These are phyloP conservation scores for Ylistrum balloti DNA, from an alignment of 1,140 invertebrate genomes.

Conservation along the genomic window DNA sequence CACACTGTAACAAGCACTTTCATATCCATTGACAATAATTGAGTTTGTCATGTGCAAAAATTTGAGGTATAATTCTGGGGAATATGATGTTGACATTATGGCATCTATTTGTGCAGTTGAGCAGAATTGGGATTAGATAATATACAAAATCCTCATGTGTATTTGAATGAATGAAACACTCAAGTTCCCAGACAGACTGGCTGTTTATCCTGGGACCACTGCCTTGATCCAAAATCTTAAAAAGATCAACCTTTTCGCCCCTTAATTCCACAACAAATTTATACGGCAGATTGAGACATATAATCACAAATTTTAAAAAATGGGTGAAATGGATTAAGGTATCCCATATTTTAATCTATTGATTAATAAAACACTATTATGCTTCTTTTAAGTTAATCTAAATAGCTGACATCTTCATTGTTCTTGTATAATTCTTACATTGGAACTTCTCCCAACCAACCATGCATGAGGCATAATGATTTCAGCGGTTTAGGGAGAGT, in stretches of 20 bases:
- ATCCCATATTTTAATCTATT: too few relatives aligned
- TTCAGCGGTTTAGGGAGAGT: too few relatives aligned
- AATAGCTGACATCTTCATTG: too few relatives aligned
- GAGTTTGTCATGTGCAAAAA: constrained; percentile 38
- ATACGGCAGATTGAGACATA: background rate
- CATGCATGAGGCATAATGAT: too few relatives aligned
- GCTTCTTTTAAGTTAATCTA: too few relatives aligned
- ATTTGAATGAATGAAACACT: background rate
- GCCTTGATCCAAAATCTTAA: background rate
- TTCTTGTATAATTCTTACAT: too few relatives aligned
- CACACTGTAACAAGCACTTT: background rate
- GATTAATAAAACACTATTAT: too few relatives aligned
- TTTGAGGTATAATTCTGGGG: background rate
- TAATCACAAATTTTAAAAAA: background rate
- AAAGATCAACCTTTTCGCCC: background rate
- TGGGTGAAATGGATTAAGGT: background rate
- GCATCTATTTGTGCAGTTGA: background rate
- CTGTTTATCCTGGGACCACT: background rate
- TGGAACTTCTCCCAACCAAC: too few relatives aligned
- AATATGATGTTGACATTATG: constrained; percentile 20
- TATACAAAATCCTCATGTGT: background rate
- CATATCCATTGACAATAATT: background rate
- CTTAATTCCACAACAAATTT: background rate
- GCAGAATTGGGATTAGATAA: background rate
- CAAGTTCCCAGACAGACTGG: background rate